Conservation (phyloP, 2,113 vertebrate species). For the Labeo catla region DNA sequence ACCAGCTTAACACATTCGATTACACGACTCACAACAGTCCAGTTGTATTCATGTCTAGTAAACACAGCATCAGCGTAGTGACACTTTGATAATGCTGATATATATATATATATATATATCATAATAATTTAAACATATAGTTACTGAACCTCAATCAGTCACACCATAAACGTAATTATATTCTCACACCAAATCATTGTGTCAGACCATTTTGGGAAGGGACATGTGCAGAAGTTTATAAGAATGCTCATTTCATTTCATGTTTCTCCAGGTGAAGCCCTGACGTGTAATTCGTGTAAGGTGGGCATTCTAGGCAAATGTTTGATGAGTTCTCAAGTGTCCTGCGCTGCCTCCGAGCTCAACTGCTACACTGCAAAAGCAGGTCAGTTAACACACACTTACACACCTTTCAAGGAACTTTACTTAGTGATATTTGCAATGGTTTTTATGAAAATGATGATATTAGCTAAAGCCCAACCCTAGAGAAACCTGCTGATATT, state of each 20-base stretch:
- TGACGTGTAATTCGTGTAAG: conserved; percentile 41
- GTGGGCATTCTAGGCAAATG: conserved; percentile 43
- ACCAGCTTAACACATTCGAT: too few species aligned
- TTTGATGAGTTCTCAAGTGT: background rate
- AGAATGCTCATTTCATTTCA: background rate
- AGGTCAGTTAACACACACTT: conserved; percentile 27
- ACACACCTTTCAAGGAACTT: background rate
- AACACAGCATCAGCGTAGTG: too few species aligned
- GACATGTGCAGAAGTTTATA: background rate
- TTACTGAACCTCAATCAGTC: too few species aligned
- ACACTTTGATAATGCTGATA: too few species aligned
- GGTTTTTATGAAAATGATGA: background rate
- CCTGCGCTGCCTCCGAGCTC: background rate
- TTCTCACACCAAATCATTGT: too few species aligned
- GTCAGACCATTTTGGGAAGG: too few species aligned
- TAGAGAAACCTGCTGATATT: background rate
- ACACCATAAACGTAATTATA: too few species aligned
- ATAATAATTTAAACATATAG: too few species aligned
- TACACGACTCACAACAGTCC: too few species aligned
- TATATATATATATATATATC: too few species aligned
- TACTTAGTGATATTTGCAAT: background rate
- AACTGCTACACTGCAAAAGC: conserved; percentile 43
- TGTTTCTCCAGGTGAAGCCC: conserved; percentile 25
- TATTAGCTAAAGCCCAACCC: background rate
- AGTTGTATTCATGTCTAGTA: too few species aligned